A percentile compares a stretch with the other conserved stretches of the same genome.
phyloP scores from a whole-genome alignment of 2,888 invertebrate genomes.

The Mylabris sibirica region DNA sequence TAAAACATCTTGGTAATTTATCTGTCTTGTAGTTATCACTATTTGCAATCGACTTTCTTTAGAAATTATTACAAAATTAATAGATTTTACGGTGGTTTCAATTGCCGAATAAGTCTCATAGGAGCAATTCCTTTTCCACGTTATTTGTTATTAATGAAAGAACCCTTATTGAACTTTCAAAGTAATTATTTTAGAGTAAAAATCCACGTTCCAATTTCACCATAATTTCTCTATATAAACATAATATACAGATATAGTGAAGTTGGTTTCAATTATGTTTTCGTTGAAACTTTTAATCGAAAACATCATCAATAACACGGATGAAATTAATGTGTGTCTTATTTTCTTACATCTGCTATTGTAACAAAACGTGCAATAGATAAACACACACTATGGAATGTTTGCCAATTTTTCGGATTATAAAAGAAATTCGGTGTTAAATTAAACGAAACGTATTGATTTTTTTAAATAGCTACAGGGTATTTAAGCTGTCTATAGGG shows the following conservation, averaged over 20 bases:
- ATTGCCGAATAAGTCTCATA: neutral
- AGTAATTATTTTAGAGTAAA: too few relatives aligned
- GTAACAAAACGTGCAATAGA: slow-evolving; percentile 13
- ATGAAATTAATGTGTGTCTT: slow-evolving; percentile 36
- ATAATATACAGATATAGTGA: neutral
- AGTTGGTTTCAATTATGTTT: neutral
- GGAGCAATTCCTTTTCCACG: neutral
- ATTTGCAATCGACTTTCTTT: neutral
- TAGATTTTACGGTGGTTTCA: neutral
- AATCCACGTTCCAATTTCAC: too few relatives aligned
- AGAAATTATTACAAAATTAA: neutral
- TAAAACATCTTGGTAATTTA: neutral
- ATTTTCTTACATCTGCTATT: slow-evolving; percentile 6
- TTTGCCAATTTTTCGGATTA: slow-evolving; percentile 10
- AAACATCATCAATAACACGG: slow-evolving; percentile 16
- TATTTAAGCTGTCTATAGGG: too few relatives aligned
- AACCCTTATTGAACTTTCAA: slow-evolving; percentile 20
- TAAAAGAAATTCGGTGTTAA: neutral
- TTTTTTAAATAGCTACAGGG: too few relatives aligned
- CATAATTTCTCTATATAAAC: neutral
- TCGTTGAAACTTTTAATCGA: neutral
- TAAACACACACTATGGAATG: neutral
- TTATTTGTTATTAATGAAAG: neutral
- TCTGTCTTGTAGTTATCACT: neutral
- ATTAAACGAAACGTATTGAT: neutral